Percentiles rank a stretch among this genome's conserved stretches.
These are phyloP conservation scores for Arizona elegans DNA, from an alignment of 2,113 vertebrate species.

Conservation along the genomic window DNA sequence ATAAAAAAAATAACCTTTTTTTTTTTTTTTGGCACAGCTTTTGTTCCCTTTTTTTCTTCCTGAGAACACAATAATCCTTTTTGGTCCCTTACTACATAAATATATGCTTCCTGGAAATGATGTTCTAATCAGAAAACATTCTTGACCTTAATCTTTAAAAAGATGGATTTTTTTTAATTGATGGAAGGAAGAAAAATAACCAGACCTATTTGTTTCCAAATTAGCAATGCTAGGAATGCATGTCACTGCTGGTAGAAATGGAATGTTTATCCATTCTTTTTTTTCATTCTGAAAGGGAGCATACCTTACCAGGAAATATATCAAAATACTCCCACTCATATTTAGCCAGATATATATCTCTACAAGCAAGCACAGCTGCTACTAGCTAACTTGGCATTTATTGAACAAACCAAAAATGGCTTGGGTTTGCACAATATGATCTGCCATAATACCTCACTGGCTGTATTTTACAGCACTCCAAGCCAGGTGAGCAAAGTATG, in stretches of 20 bases:
- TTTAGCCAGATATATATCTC: neutral
- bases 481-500: neutral
- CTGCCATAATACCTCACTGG: neutral
- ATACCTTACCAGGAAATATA: neutral
- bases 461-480: neutral
- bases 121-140: slow-evolving; percentile 3
- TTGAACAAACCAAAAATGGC: neutral
- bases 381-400: neutral
- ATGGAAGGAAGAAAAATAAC: neutral
- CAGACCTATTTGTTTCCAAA: neutral
- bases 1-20: neutral
- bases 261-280: neutral
- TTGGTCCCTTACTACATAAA: slow-evolving; percentile 20
- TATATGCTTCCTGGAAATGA: neutral
- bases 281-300: neutral
- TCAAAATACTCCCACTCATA: neutral
- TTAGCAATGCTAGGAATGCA: neutral
- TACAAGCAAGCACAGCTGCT: neutral
- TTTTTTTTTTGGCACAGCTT: neutral
- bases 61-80: neutral
- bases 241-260: neutral
- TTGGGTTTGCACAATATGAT: neutral
- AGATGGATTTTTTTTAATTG: neutral
- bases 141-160: neutral
- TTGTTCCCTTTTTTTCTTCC: neutral